phyloP scores from a whole-genome alignment of 2,888 invertebrate species.

The Drosophila antonietae region DNA sequence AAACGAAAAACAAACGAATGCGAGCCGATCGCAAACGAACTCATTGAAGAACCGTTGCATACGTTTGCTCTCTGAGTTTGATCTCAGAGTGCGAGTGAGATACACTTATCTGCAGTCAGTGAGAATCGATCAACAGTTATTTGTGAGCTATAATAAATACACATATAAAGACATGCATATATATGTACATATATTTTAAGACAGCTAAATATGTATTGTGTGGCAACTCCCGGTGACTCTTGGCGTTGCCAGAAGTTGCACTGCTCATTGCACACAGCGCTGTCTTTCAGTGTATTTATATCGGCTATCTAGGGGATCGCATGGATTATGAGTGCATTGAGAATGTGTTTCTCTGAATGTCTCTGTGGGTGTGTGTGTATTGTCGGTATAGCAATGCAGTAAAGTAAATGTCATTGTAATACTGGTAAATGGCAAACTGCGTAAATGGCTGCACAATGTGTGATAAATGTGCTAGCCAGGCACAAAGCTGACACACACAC shows the following conservation, averaged over 20 bases:
- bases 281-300: conserved; percentile 28
- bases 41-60: no score
- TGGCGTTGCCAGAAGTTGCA: conserved; percentile 26
- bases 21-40: no score
- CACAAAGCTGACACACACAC: conserved; percentile 34
- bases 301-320: conserved; percentile 1
- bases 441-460: conserved; percentile 68
- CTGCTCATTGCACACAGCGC: not conserved
- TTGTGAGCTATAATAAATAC: no score
- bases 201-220: not conserved
- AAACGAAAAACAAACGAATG: no score
- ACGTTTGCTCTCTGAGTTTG: no score
- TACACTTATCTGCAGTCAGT: no score
- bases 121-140: no score
- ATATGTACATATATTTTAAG: no score
- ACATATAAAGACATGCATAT: no score
- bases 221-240: not conserved
- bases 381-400: conserved; percentile 2
- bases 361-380: conserved; percentile 5
- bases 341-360: not conserved
- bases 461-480: conserved; percentile 72
- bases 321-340: not conserved
- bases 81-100: no score
- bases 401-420: conserved; percentile 40
- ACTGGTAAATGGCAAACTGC: conserved; percentile 52